Percentiles rank a stretch among this genome's conserved stretches.
Evolutionary conservation across 2,888 invertebrate genomes (phyloP).

Genomic region (Sesia bembeciformis): DNA sequence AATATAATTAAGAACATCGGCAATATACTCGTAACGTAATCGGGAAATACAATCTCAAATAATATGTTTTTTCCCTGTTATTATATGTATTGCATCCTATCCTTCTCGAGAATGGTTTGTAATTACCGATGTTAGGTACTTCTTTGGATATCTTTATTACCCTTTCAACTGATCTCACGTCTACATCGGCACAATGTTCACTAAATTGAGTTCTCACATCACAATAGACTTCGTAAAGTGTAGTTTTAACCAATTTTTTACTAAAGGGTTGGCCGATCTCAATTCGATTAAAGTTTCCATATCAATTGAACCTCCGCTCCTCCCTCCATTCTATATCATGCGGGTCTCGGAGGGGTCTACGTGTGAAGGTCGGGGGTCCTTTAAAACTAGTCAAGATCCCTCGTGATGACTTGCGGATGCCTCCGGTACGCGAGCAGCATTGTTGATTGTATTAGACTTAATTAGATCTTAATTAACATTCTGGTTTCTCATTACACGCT

Average conservation of each 20-base stretch:
- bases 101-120: background rate
- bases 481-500: slow-evolving; percentile 73
- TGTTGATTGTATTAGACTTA: slow-evolving; percentile 74
- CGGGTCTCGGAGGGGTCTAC: slow-evolving; percentile 11
- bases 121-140: slow-evolving; percentile 1
- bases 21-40: too few relatives aligned
- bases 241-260: slow-evolving; percentile 66
- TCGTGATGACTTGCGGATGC: slow-evolving; percentile 67
- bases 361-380: slow-evolving; percentile 45
- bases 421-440: slow-evolving; percentile 67
- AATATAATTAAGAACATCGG: too few relatives aligned
- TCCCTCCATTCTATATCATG: slow-evolving; percentile 12
- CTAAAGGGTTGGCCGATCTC: slow-evolving; percentile 71
- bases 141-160: slow-evolving; percentile 55
- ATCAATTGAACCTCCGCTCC: slow-evolving; percentile 23
- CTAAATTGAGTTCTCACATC: slow-evolving; percentile 73
- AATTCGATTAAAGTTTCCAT: slow-evolving; percentile 63
- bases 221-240: slow-evolving; percentile 61
- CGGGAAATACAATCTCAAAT: too few relatives aligned
- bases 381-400: slow-evolving; percentile 34
- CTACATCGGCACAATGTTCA: slow-evolving; percentile 37
- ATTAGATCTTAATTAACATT: slow-evolving; percentile 75
- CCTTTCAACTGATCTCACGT: slow-evolving; percentile 47
- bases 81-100: background rate
- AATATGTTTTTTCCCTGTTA: too few relatives aligned